Base-by-base conservation (phyloP, 2,113 vertebrate species). In the Pteropus alecto region DNA sequence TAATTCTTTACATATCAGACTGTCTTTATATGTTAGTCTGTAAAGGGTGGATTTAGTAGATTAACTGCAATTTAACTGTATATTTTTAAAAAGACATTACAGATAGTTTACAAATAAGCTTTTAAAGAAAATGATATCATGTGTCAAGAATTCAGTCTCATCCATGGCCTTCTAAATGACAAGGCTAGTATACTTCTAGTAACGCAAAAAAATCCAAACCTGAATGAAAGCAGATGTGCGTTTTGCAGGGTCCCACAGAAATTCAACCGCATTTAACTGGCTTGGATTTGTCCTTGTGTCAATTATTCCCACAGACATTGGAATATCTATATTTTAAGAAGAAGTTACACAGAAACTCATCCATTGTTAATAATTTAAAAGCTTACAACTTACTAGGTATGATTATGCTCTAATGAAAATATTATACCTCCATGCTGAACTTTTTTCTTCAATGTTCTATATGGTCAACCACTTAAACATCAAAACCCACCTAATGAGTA, bases 211-310 rank as follows among this genome's bases (percentile, higher is more conserved):
- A 98, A 91, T 96, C 96, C 98, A 98, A 98, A 99, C 99, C 99
- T 99, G 99, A 98, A 99, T 99, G 98, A 99, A 99, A 98, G 99
- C 99, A 97, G 99, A 99, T 93, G 99, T 98, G 95, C 98, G 98
- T 97, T 99, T 99, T 97, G 98, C 98, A 98, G 99, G 98, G 97
- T 99, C 99, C 99, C 99, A 99, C 93, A 99, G 98, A 98, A 99
- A 99, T 98, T 99, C 99, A 93, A 99, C 98, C 18, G 99, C 99
- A 90, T 99, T 99, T 96, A 99, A 98, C 96, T 99, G 99, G 97
- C 98, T 98, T 97, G 98, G 98, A 97, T 99, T 99, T 97, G 99
- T 99, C 96, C 98, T 98, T 94, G 98, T 98, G 97, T 99, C 99
- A 97, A 99, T 99, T 93, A 99, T 98, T 97, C 99, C 99, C 98